Evolutionary conservation across 1,140 invertebrate genomes (phyloP), one percentile per base, ranked within the genome.

Genomic region (Lanistes nyassanus): DNA sequence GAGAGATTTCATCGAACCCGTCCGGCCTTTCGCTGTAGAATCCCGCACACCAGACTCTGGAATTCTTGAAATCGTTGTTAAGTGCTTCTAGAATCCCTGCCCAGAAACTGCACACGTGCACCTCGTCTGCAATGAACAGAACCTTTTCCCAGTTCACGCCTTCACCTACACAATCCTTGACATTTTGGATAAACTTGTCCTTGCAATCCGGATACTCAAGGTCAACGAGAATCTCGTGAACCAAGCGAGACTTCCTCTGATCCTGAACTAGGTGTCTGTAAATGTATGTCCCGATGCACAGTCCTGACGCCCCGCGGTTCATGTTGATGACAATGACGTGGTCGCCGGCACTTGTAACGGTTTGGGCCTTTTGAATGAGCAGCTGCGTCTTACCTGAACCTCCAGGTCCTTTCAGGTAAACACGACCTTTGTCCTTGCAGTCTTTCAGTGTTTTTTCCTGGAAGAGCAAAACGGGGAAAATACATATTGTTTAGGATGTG

Each of bases 291-390:
- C 70, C 70, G 34, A 72, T 72, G 26, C 55, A 34, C 42, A 34
- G 6, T 2, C 70, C 70, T 36, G 36, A 2, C 3, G 70, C 70
- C 2, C 70, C 70, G 23, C 55, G 70, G 23, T 72, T 60, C 70
- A 72, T 72, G 36, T 72, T 72, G 21, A 72, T 2, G 55, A 72
- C 37, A 36, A 72, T 72, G 53, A 72, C 70, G 36, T 31, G 53
- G 21, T 72, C 36, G 13, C 42, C 36, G 0, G 19, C n/a, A 16
- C 42, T 37, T 23, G 2, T 6, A 39, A 62, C 58, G 11, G 2
- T 42, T 55, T 3, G 2, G 19, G 55, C 55, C 26, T 58, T 60
- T 31, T 37, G 31, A 58, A 72, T 42, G 0, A 72, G 70, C 0
- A 60, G 21, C 21, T 39, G 19, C 7, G 70, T 72, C 37, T 72